phyloP scores from a whole-genome alignment of 2,888 invertebrate species.

The Hipparchia semele region DNA sequence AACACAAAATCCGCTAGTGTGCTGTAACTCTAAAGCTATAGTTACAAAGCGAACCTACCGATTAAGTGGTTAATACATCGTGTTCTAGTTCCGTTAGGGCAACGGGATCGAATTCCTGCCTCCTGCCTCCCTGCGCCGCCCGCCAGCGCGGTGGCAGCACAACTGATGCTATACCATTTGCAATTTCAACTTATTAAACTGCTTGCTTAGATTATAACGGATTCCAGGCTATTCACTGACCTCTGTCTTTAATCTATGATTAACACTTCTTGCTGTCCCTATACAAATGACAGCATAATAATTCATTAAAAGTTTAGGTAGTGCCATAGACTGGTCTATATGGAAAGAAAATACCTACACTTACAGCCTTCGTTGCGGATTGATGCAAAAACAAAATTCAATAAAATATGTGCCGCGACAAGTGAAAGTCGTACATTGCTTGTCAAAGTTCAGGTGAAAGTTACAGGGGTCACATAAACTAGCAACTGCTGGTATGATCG shows the following conservation, averaged over 20 bases:
- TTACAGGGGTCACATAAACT: slow-evolving; percentile 9
- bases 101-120: slow-evolving; percentile 52
- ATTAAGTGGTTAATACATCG: slow-evolving; percentile 47
- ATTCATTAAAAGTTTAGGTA: too few species aligned
- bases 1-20: neutral
- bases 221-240: neutral
- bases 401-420: slow-evolving; percentile 4
- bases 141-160: neutral
- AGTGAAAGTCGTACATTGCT: slow-evolving; percentile 28
- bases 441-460: slow-evolving; percentile 39
- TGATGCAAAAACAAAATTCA: slow-evolving; percentile 14
- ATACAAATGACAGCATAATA: too few species aligned
- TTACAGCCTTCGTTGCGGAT: neutral
- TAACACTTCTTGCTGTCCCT: too few species aligned
- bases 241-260: too few species aligned
- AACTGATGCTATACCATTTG: slow-evolving; percentile 16
- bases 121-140: neutral
- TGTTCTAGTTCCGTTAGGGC: slow-evolving; percentile 48
- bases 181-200: slow-evolving; percentile 22
- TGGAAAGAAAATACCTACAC: neutral
- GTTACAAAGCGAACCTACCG: slow-evolving; percentile 32
- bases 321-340: neutral
- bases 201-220: slow-evolving; percentile 4
- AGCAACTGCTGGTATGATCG: neutral
- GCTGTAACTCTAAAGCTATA: neutral